Evolutionary conservation across 2,113 vertebrate species (phyloP).

Genomic region (Numenius arquata): DNA sequence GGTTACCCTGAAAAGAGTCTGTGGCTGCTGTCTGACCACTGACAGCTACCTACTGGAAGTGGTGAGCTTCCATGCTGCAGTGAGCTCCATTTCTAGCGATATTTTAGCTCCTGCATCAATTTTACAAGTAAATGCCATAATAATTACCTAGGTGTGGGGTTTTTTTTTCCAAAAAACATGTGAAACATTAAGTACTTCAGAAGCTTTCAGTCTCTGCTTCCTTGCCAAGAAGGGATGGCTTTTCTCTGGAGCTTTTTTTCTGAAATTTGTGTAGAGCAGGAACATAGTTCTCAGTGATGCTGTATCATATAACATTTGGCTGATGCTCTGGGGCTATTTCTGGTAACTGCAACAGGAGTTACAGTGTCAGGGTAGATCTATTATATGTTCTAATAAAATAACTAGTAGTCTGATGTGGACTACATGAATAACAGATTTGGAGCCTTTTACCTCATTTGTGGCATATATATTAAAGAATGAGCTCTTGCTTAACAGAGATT

Average conservation of each 20-base stretch:
- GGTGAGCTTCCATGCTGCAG: not conserved
- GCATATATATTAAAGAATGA: not conserved
- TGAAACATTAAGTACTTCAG: not conserved
- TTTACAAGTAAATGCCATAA: not conserved
- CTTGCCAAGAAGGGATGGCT: not conserved
- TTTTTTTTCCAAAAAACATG: not conserved
- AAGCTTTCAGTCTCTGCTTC: not conserved
- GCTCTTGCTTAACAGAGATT: conserved; percentile 14
- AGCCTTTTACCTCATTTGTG: not conserved
- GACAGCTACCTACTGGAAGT: not conserved
- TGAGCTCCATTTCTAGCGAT: not conserved
- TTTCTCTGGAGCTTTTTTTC: not conserved
- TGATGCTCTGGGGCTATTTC: conserved; percentile 5
- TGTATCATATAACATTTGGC: not conserved
- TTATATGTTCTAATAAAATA: not conserved
- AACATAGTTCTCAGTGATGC: not conserved
- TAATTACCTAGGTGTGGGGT: not conserved
- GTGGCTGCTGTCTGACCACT: not conserved
- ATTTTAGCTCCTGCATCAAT: not conserved
- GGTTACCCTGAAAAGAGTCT: not conserved
- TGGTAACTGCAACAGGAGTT: not conserved
- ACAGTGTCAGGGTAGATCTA: not conserved
- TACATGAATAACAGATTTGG: not conserved
- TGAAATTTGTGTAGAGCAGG: not conserved
- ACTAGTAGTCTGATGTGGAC: not conserved